Percentiles rank a stretch among this genome's conserved stretches.
Evolutionary conservation across 2,888 invertebrate genomes (phyloP).

Genomic region (Drosophila atripex): DNA sequence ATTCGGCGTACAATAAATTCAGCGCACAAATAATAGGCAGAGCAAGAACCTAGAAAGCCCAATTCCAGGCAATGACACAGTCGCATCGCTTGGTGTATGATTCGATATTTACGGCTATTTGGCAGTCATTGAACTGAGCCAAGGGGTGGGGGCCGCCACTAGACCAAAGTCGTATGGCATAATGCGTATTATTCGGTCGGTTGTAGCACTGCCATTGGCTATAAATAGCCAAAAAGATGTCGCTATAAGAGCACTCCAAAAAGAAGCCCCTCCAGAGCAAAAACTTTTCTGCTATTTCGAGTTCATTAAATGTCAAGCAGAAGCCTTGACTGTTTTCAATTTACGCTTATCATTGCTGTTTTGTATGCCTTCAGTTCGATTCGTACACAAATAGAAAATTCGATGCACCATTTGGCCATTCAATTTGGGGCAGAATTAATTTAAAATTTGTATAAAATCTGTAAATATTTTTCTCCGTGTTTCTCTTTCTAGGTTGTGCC

Average conservation of each 20-base stretch:
- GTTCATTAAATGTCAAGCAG: conserved; percentile 44
- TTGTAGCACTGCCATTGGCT: conserved; percentile 26
- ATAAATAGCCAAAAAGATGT: conserved; percentile 57
- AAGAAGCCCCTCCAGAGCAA: conserved; percentile 30
- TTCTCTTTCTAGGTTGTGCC: conserved; percentile 76
- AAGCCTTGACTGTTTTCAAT: conserved; percentile 31
- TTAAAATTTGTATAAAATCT: neutral
- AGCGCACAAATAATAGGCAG: conserved; percentile 32
- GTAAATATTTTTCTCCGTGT: neutral
- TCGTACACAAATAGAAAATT: neutral
- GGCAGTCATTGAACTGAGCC: conserved; percentile 68
- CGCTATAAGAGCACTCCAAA: conserved; percentile 32
- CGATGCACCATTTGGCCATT: neutral
- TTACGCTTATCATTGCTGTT: conserved; percentile 26
- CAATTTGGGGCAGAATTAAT: neutral
- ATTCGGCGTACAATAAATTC: conserved; percentile 31
- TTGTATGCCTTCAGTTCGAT: neutral
- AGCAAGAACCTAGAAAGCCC: conserved; percentile 5
- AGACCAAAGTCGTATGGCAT: conserved; percentile 32
- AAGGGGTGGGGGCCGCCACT: conserved; percentile 21
- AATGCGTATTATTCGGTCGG: conserved; percentile 43
- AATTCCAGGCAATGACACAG: conserved; percentile 3
- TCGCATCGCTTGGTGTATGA: conserved; percentile 20
- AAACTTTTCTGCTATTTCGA: conserved; percentile 26
- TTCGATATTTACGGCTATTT: conserved; percentile 69